phyloP scores from a whole-genome alignment of 2,113 vertebrate species.

The Phrynocephalus versicolor region DNA sequence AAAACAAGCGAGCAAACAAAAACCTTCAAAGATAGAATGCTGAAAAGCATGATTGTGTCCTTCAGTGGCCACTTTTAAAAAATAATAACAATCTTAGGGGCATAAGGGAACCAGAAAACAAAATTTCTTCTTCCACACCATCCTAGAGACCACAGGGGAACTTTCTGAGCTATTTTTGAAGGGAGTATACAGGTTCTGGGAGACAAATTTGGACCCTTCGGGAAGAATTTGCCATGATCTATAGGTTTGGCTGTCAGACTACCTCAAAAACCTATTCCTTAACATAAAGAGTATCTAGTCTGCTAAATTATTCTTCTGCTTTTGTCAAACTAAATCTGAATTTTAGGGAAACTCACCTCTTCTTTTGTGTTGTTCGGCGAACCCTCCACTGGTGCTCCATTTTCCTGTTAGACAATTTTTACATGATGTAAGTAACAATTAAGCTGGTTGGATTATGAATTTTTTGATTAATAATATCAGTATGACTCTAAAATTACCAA shows the following conservation, averaged over 20 bases:
- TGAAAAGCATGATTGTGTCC: no score
- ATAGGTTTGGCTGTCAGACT: not conserved
- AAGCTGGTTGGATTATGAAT: not conserved
- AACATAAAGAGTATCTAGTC: not conserved
- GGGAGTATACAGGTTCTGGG: no score
- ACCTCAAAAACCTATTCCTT: not conserved
- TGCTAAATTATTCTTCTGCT: not conserved
- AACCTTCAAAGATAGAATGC: no score
- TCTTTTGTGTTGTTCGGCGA: slow-evolving; percentile 12
- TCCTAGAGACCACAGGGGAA: no score
- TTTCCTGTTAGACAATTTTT: slow-evolving; percentile 20
- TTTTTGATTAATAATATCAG: not conserved
- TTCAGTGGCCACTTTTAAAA: no score
- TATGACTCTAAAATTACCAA: not conserved
- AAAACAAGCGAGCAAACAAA: no score
- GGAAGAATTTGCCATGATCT: not conserved
- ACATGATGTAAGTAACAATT: not conserved
- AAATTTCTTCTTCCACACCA: no score
- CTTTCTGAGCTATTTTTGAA: no score
- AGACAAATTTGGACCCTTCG: no score
- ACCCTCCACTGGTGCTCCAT: not conserved
- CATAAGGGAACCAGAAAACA: no score
- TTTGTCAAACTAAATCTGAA: not conserved
- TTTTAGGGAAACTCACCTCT: slow-evolving; percentile 14
- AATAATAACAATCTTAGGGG: no score